phyloP scores from a whole-genome alignment of 2,888 invertebrate genomes.

The Brassicogethes aeneus region DNA sequence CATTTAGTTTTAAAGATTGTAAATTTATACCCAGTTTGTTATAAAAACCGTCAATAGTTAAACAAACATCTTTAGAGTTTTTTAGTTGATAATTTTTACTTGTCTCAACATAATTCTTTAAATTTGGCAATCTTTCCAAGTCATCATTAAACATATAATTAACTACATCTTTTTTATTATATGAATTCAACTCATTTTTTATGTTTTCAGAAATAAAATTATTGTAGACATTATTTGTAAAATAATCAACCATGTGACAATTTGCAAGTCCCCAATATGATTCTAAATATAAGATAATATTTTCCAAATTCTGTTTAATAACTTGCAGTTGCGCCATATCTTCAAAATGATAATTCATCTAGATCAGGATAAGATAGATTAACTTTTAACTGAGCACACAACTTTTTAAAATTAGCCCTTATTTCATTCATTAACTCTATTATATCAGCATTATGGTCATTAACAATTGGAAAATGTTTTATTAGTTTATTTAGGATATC shows the following conservation, averaged over 20 bases:
- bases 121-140: constrained; percentile 18
- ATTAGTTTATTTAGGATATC: constrained; percentile 51
- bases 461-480: constrained; percentile 54
- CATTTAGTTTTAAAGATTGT: constrained; percentile 42
- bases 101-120: constrained; percentile 27
- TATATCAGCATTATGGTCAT: constrained; percentile 58
- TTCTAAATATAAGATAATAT: constrained; percentile 47
- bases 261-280: constrained; percentile 56
- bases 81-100: constrained; percentile 29
- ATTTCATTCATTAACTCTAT: constrained; percentile 52
- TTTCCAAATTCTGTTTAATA: constrained; percentile 42
- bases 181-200: constrained; percentile 42
- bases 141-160: constrained; percentile 43
- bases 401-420: constrained; percentile 58
- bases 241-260: constrained; percentile 69
- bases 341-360: constrained; percentile 52
- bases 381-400: constrained; percentile 59
- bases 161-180: constrained; percentile 41
- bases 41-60: constrained; percentile 39
- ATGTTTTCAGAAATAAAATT: constrained; percentile 49
- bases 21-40: constrained; percentile 38
- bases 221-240: constrained; percentile 53
- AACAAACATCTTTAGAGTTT: constrained; percentile 36
- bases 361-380: constrained; percentile 46
- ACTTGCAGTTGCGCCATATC: constrained; percentile 24